A percentile compares a stretch with the other conserved stretches of the same genome.
Evolutionary conservation across 2,888 invertebrate genomes (phyloP).

Genomic region (Eilema griseolum): DNA sequence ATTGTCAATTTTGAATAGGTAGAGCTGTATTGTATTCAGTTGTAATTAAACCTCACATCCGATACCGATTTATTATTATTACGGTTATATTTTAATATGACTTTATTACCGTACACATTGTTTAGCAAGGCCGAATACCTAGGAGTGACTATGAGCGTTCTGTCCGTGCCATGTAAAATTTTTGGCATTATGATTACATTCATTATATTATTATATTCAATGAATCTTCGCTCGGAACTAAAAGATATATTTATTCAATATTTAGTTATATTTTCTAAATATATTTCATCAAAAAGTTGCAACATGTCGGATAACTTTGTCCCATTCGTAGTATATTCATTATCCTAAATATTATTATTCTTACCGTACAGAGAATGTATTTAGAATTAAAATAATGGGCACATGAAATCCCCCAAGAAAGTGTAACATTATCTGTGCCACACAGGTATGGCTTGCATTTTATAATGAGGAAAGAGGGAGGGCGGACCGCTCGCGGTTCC

Average conservation of each 20-base stretch:
- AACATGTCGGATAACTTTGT: neutral
- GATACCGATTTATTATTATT: slow-evolving; percentile 18
- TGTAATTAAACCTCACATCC: slow-evolving; percentile 18
- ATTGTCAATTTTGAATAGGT: slow-evolving; percentile 26
- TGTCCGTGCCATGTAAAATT: neutral
- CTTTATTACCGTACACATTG: neutral
- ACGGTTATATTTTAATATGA: neutral
- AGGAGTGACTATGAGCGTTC: neutral
- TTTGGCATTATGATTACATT: neutral
- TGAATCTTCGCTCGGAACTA: neutral
- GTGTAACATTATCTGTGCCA: slow-evolving; percentile 15
- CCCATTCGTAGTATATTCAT: neutral
- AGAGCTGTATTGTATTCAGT: slow-evolving; percentile 25
- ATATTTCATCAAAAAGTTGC: neutral
- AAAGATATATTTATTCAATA: neutral
- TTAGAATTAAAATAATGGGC: slow-evolving; percentile 8
- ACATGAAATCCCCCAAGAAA: slow-evolving; percentile 15
- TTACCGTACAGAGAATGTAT: neutral
- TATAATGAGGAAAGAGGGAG: slow-evolving; percentile 54
- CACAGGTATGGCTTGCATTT: slow-evolving; percentile 50
- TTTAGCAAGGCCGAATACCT: neutral
- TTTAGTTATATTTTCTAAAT: neutral
- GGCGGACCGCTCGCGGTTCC: slow-evolving; percentile 55
- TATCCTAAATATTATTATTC: neutral
- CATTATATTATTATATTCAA: neutral